Base-by-base conservation (phyloP, 1,140 invertebrate species). In the Pseudomyrmex dendroicus region DNA sequence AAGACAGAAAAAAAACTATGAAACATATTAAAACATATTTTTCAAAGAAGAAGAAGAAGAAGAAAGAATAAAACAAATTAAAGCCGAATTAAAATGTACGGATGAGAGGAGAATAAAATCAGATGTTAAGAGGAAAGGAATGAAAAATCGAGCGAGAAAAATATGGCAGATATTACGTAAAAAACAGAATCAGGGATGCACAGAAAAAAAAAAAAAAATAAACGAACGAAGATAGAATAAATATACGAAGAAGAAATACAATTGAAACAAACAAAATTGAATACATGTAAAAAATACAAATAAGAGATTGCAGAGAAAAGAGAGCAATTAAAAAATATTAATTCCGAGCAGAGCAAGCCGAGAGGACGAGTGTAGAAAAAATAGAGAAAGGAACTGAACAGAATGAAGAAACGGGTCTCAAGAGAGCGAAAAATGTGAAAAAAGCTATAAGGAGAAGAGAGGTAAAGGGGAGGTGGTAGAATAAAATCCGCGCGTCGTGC, bases 401-500 rank as follows among this genome's bases (percentile, higher is more conserved):
- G 8, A 59, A 13, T n/a, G 15, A 70, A 67, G 48, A 22, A 67
- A 22, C 13, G 10, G 44, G 8, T n/a, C 44, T 35, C 35, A 35
- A 35, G 83, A 15, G 46, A 54, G 70, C 50, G 52, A 48, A 22
- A 0, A 68, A 56, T 57, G 52, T 61, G n/a, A 22, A 35, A 80
- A 67, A 35, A 35, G 22, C n/a, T 13, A 17, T 62, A 44, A 15
- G 56, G 3, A 59, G n/a, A 50, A 50, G 12, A 50, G n/a, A 7
- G 50, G 66, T 50, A 62, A 46, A 25, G 52, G 48, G 56, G 52
- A 77, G 78, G 68, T 63, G 52, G 68, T 74, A 76, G 70, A 84
- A 20, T 62, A 67, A 87, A 83, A 88, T 85, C 68, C 67, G 35
- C 50, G 59, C 61, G 12, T 62, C 54, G 48, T 59, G 50, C 62